Evolutionary conservation across 2,888 invertebrate species (phyloP).

Genomic region (Leptogaster cylindrica): DNA sequence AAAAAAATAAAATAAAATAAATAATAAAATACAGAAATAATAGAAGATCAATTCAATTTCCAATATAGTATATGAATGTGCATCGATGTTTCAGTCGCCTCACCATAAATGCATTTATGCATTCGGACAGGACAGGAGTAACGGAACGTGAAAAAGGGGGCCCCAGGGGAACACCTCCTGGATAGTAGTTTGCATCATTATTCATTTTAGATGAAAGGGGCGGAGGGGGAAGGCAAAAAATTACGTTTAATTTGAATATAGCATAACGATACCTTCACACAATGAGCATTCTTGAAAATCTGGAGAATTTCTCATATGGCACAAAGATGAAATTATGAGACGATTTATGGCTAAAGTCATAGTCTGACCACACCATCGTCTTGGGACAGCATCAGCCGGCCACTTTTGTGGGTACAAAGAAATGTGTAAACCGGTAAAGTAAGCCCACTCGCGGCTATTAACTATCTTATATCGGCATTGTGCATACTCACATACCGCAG

Average conservation of each 20-base stretch:
- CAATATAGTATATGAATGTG: not conserved
- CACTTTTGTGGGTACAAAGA: slow-evolving; percentile 27
- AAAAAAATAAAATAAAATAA: too few species aligned
- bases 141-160: too few species aligned
- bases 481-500: slow-evolving; percentile 19
- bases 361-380: not conserved
- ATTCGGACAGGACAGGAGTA: not conserved
- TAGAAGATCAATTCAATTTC: too few species aligned
- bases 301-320: slow-evolving; percentile 35
- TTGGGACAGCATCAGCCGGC: not conserved
- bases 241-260: slow-evolving; percentile 22
- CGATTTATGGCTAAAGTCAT: slow-evolving; percentile 30
- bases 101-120: too few species aligned
- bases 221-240: not conserved
- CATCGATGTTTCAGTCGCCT: not conserved
- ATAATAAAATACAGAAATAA: too few species aligned
- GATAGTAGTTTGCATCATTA: slow-evolving; percentile 1
- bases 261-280: slow-evolving; percentile 19
- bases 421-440: slow-evolving; percentile 33
- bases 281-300: not conserved
- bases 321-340: slow-evolving; percentile 35
- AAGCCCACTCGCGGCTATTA: slow-evolving; percentile 34
- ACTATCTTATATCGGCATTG: slow-evolving; percentile 32
- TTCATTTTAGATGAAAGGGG: slow-evolving; percentile 1
- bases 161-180: not conserved